A percentile compares a stretch with the other conserved stretches of the same genome.
These are phyloP conservation scores for Exephanes ischioxanthus DNA, from an alignment of 2,888 invertebrate genomes.

Conservation along the genomic window DNA sequence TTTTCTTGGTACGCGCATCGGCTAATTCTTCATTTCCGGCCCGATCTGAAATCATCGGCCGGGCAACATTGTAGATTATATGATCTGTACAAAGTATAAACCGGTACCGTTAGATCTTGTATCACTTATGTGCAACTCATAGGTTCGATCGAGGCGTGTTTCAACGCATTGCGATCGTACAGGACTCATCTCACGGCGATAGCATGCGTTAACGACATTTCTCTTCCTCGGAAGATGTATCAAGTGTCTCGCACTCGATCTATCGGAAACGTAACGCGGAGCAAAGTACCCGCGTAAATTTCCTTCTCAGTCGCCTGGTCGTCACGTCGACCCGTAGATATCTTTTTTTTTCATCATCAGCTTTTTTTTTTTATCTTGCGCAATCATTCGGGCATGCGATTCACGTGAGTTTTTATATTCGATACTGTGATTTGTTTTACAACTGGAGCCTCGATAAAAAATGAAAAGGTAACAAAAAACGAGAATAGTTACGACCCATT, in stretches of 20 bases:
- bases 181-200: conserved; percentile 9
- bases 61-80: not conserved
- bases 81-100: conserved; percentile 3
- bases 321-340: not conserved
- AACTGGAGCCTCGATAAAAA: conserved; percentile 9
- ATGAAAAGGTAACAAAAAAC: not conserved
- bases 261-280: conserved; percentile 12
- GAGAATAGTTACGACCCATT: too few species aligned
- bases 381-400: conserved; percentile 16
- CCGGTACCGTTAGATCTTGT: conserved; percentile 49
- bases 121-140: conserved; percentile 28
- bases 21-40: not conserved
- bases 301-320: not conserved
- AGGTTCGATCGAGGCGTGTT: conserved; percentile 33
- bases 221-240: not conserved
- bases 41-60: not conserved
- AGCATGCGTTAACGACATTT: not conserved
- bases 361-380: conserved; percentile 20
- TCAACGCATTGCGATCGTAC: conserved; percentile 32
- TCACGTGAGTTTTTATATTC: conserved; percentile 6
- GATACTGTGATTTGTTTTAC: not conserved
- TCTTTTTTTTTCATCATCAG: not conserved
- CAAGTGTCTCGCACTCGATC: not conserved
- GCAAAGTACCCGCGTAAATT: conserved; percentile 40
- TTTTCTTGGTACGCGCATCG: not conserved